phyloP scores from a whole-genome alignment of 2,797 vertebrate genomes.

The Meda fulgida region DNA sequence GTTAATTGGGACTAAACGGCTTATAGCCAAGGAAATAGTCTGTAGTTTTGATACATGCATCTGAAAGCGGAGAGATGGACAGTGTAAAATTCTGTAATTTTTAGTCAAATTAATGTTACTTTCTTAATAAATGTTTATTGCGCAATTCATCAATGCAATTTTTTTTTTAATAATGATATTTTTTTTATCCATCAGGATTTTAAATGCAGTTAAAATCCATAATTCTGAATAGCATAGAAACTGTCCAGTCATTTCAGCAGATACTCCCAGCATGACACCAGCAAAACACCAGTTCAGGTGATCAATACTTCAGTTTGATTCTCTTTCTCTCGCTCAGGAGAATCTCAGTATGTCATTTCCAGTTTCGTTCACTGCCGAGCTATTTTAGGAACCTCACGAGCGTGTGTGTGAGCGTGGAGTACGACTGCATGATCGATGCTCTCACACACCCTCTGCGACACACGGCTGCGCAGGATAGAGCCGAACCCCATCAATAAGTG shows the following conservation, averaged over 20 bases:
- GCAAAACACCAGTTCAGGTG: conserved; percentile 5
- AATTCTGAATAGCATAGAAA: neutral
- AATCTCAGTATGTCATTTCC: conserved; percentile 45
- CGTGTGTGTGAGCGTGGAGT: conserved; percentile 45
- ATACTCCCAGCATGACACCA: neutral
- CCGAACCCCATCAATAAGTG: conserved; percentile 65
- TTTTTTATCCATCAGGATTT: neutral
- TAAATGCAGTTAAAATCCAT: neutral
- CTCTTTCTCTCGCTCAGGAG: conserved; percentile 33
- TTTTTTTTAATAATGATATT: neutral
- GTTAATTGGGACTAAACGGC: neutral
- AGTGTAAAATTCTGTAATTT: neutral
- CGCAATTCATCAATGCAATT: neutral
- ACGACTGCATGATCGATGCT: conserved; percentile 67
- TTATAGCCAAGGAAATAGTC: neutral
- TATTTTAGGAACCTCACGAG: conserved; percentile 59
- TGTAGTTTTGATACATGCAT: neutral
- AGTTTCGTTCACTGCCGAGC: conserved; percentile 41
- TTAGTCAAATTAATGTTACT: neutral
- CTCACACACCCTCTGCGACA: conserved; percentile 56
- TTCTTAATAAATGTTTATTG: neutral
- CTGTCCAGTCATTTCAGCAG: neutral
- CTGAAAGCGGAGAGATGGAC: neutral
- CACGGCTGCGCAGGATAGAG: conserved; percentile 60
- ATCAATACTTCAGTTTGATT: conserved; percentile 27